Evolutionary conservation across 2,113 vertebrate genomes (phyloP), one percentile per base, ranked within the genome.

Genomic region (Ceyx margarethae): DNA sequence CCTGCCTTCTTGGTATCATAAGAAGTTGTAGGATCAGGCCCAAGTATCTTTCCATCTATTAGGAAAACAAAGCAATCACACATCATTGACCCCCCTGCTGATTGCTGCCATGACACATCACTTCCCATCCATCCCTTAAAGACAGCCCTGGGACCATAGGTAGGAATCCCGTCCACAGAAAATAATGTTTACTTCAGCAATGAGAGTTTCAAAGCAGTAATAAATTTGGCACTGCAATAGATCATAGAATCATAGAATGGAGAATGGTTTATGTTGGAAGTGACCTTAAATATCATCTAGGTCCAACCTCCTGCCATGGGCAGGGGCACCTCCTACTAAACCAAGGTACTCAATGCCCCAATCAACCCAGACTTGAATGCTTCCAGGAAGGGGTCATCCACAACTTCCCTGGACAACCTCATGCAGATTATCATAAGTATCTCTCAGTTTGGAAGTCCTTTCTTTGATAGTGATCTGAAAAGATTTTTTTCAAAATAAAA

Each of bases 41-140:
- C 72, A 53, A 26, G 12, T 35, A 18, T 45, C 56, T 79, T 54
- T 46, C 35, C 57, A 84, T 48, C 45, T 16, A 11, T 16, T 0
- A 0, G 48, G 57, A 65, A 54, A 43, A 78, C 10, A 51, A 76
- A 26, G 71, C 0, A 1, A 16, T 15, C 0, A 1, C 18, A 4
- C 6, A 37, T 89, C 43, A 9, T 40, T 21, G 11, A 4, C 9
- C 5, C 16, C 33, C 2, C 14, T 0, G 5, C 60, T 42, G n/a
- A 42, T 7, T 50, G 5, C 5, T 10, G 78, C 57, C 6, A 1
- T 15, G 13, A 48, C 33, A 50, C 8, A 14, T 14, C 35, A 1
- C 19, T 28, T 54, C 26, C 68, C 3, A 1, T 20, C 53, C 46
- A 15, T 12, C 67, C 40, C 28, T 35, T 17, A 2, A 14, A 57